A percentile compares a stretch with the other conserved stretches of the same genome.
Evolutionary conservation across 2,797 vertebrate species (phyloP).

Genomic region (Acrocephalus scirpaceus): DNA sequence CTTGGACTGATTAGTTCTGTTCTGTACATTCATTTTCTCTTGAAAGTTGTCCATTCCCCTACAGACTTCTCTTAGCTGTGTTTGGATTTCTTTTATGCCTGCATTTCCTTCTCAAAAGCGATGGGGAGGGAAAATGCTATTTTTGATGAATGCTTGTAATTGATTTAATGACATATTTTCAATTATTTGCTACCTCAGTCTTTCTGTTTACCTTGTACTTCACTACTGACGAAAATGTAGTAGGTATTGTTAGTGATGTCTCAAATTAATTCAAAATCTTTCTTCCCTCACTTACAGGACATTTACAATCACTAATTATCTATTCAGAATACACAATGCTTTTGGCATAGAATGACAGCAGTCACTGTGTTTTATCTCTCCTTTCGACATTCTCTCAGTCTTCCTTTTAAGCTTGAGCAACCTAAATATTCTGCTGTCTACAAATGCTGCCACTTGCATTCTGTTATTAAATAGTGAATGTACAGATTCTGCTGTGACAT

Average conservation of each 20-base stretch:
- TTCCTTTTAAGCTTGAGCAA: constrained; percentile 13
- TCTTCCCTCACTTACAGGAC: constrained; percentile 12
- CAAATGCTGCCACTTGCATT: neutral
- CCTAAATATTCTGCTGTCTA: constrained; percentile 28
- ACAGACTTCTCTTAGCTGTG: neutral
- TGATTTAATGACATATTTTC: neutral
- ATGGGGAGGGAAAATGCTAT: neutral
- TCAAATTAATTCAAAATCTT: neutral
- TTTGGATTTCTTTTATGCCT: neutral
- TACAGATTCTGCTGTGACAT: neutral
- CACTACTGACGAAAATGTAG: neutral
- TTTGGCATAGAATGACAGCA: constrained; percentile 29
- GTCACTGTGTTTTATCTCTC: neutral
- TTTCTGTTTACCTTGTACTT: neutral
- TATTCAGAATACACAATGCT: constrained; percentile 19
- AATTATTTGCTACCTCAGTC: neutral
- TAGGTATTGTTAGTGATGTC: neutral
- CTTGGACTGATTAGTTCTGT: neutral
- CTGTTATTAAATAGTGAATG: neutral
- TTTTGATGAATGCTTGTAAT: neutral
- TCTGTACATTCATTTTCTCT: neutral
- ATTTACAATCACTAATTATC: constrained; percentile 42
- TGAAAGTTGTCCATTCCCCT: neutral
- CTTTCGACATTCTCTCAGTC: neutral
- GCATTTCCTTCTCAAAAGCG: neutral